Evolutionary conservation across 2,113 vertebrate species (phyloP).

Genomic region (Actinemys pallida): DNA sequence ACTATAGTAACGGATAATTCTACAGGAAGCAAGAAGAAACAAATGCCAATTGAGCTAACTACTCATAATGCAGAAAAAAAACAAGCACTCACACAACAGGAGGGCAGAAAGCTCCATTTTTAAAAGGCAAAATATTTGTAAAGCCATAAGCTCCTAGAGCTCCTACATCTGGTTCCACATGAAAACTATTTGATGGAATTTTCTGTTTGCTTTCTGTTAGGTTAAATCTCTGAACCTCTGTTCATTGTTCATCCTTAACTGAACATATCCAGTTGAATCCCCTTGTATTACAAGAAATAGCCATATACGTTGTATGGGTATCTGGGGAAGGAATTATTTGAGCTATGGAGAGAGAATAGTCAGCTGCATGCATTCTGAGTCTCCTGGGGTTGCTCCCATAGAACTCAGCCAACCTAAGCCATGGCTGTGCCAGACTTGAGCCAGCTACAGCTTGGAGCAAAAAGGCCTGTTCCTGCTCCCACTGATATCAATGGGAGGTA

Average conservation of each 20-base stretch:
- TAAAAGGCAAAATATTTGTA: neutral
- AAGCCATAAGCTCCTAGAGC: neutral
- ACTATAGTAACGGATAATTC: neutral
- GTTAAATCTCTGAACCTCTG: neutral
- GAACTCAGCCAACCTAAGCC: neutral
- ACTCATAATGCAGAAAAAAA: neutral
- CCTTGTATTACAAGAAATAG: neutral
- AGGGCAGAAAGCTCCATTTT: neutral
- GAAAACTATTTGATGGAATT: neutral
- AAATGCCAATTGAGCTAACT: neutral
- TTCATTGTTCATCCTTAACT: neutral
- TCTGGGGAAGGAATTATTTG: neutral
- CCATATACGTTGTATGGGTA: neutral
- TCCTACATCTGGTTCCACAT: neutral
- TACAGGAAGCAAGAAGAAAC: neutral
- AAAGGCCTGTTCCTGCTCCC: neutral
- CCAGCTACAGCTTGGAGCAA: neutral
- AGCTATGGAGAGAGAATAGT: neutral
- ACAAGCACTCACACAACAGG: rapidly evolving
- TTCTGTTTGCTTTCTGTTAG: neutral
- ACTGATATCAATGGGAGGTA: rapidly evolving
- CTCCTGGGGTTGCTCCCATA: neutral
- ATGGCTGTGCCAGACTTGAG: neutral
- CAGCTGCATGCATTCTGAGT: neutral
- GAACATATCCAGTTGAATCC: neutral